These are phyloP conservation scores for Saguinus midas DNA, from an alignment of 2,113 vertebrate species.

Conservation along the genomic window DNA sequence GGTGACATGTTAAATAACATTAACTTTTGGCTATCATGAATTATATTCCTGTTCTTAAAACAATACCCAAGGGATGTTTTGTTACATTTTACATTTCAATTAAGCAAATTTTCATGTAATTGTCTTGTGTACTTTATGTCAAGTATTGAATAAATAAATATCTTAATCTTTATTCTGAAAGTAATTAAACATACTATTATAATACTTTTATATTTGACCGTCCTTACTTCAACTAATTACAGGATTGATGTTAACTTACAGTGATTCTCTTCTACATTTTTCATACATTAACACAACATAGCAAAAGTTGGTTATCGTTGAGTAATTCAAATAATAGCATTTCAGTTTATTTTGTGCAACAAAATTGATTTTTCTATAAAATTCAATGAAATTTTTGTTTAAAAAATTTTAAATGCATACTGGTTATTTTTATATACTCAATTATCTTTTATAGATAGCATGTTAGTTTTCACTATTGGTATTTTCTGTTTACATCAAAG, in stretches of 20 bases:
- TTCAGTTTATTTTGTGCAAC: background rate
- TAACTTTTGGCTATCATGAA: constrained; percentile 67
- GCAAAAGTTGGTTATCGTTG: background rate
- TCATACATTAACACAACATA: background rate
- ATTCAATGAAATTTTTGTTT: background rate
- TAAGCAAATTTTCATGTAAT: constrained; percentile 78
- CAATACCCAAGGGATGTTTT: constrained; percentile 75
- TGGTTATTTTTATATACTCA: background rate
- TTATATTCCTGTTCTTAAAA: constrained; percentile 74
- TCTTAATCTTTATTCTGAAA: constrained; percentile 76
- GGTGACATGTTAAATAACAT: background rate
- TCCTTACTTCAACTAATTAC: constrained; percentile 22
- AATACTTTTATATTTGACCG: constrained; percentile 18
- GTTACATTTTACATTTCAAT: constrained; percentile 76
- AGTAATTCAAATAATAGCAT: background rate
- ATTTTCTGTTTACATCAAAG: constrained; percentile 13
- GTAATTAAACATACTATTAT: constrained; percentile 59
- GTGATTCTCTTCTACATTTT: constrained; percentile 51
- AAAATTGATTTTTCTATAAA: background rate
- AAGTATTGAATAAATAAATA: constrained; percentile 73
- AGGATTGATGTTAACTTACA: constrained; percentile 1
- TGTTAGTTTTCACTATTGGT: background rate
- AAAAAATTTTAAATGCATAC: background rate
- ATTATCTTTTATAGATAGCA: background rate
- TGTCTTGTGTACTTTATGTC: constrained; percentile 76